These are phyloP conservation scores for Lithosia quadra DNA, from an alignment of 2,888 invertebrate species.

Conservation along the genomic window DNA sequence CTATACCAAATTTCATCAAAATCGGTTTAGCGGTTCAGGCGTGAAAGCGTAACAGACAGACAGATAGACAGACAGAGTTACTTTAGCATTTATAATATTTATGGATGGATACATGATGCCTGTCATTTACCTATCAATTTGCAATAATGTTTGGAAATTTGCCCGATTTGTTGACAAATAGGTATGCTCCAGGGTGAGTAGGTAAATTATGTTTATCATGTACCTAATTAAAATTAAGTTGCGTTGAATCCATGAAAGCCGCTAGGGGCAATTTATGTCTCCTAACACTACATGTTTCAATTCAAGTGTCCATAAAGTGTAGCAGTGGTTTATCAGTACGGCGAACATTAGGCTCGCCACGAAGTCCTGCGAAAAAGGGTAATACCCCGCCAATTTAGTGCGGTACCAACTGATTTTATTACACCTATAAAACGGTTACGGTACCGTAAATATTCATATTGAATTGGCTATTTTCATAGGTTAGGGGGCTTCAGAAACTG, in stretches of 20 bases:
- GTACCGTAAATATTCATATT: conserved; percentile 67
- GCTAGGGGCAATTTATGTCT: conserved; percentile 19
- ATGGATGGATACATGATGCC: too few relatives aligned
- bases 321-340: conserved; percentile 24
- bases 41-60: too few relatives aligned
- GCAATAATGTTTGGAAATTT: too few relatives aligned
- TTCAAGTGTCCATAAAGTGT: conserved; percentile 26
- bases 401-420: conserved; percentile 65
- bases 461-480: conserved; percentile 56
- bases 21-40: too few relatives aligned
- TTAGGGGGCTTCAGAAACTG: conserved; percentile 39
- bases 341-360: conserved; percentile 19
- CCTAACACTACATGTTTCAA: conserved; percentile 19
- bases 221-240: conserved; percentile 4
- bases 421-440: conserved; percentile 63
- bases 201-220: background rate
- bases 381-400: conserved; percentile 60
- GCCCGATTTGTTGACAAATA: too few relatives aligned
- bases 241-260: background rate
- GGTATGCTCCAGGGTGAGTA: too few relatives aligned
- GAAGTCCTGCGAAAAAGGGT: conserved; percentile 47
- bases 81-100: too few relatives aligned
- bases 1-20: too few relatives aligned
- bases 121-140: too few relatives aligned
- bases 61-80: too few relatives aligned